phyloP scores from a whole-genome alignment of 2,797 vertebrate species.

The Molossus molossus region DNA sequence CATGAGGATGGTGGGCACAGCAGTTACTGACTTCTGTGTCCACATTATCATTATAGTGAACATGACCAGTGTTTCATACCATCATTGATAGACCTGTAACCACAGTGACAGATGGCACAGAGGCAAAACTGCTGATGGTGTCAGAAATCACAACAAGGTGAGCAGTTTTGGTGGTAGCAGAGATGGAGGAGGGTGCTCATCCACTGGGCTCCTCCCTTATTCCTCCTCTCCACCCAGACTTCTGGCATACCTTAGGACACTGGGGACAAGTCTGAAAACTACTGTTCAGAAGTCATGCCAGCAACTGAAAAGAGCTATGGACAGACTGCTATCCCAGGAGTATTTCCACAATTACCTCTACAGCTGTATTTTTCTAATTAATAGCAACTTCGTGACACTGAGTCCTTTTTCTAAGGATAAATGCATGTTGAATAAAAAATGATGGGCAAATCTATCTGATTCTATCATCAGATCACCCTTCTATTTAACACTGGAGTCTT shows the following conservation, averaged over 20 bases:
- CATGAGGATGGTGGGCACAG: background rate
- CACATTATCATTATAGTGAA: background rate
- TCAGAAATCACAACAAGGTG: constrained; percentile 8
- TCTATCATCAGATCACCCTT: background rate
- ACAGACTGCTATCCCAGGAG: background rate
- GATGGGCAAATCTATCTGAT: background rate
- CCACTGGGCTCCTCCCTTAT: background rate
- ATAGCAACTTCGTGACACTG: background rate
- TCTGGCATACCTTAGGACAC: background rate
- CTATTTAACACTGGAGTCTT: background rate
- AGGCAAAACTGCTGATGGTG: background rate
- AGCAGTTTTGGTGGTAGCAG: background rate
- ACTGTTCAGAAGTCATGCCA: background rate
- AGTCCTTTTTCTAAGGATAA: background rate
- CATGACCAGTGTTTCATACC: background rate
- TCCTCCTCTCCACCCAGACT: background rate
- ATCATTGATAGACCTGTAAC: background rate
- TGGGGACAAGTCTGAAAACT: background rate
- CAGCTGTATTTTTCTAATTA: background rate
- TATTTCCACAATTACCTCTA: background rate
- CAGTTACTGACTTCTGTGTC: background rate
- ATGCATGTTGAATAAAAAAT: background rate
- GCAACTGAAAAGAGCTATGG: background rate
- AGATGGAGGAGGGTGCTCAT: background rate
- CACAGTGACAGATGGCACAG: background rate